A percentile compares a stretch with the other conserved stretches of the same genome.
Conservation (phyloP, 2,113 vertebrate genomes). For the Neopipo cinnamomea region DNA sequence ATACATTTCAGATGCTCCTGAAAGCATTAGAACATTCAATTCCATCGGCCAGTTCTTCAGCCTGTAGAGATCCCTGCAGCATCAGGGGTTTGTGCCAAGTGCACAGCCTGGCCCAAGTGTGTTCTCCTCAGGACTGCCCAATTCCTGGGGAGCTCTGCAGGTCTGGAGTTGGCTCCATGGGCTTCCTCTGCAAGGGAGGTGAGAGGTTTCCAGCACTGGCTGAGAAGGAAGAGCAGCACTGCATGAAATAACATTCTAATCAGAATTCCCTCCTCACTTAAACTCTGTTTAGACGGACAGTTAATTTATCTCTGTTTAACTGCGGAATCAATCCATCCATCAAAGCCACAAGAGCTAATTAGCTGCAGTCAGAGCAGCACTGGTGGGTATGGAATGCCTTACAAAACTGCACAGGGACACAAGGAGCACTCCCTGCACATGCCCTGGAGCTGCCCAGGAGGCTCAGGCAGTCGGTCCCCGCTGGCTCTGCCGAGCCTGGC, state of each 20-base stretch:
- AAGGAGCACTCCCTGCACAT: background rate
- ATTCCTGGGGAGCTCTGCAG: background rate
- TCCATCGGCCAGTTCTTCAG: background rate
- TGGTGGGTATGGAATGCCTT: background rate
- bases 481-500: background rate
- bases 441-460: background rate
- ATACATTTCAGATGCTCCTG: background rate
- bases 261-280: constrained; percentile 63
- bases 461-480: background rate
- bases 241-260: constrained; percentile 64
- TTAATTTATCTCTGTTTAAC: constrained; percentile 73
- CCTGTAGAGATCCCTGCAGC: background rate
- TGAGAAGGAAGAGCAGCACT: constrained; percentile 26
- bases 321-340: constrained; percentile 68
- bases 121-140: background rate
- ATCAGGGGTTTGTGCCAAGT: background rate
- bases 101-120: rapidly evolving
- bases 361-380: constrained; percentile 24
- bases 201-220: background rate
- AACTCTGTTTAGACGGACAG: constrained; percentile 59
- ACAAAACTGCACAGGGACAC: background rate
- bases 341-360: constrained; percentile 63
- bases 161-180: rapidly evolving
- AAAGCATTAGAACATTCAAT: background rate
- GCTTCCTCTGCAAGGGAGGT: rapidly evolving